Evolutionary conservation across 53 echinoderm and acorn worm species (phyloP).

Genomic region (Paracentrotus lividus): DNA sequence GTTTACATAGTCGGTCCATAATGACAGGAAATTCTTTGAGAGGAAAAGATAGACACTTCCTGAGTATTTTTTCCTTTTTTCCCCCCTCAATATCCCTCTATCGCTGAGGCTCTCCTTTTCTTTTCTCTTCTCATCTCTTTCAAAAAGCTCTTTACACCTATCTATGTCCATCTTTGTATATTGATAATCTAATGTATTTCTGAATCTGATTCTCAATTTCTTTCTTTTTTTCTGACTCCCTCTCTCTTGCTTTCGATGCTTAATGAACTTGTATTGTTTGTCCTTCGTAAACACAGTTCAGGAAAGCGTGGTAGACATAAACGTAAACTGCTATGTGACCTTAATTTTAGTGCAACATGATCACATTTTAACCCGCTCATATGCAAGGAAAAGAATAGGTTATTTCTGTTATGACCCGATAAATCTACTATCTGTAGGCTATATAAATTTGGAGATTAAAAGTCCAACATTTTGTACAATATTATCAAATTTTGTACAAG

Average conservation of each 20-base stretch:
- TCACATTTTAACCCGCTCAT: background rate
- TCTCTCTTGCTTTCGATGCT: background rate
- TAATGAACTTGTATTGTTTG: conserved; percentile 1
- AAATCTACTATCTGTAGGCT: background rate
- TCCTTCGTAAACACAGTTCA: background rate
- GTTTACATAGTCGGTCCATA: conserved; percentile 32
- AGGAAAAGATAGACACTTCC: conserved; percentile 54
- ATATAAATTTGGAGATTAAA: background rate
- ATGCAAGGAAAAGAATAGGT: background rate
- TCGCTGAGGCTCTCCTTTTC: background rate
- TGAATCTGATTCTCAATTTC: background rate
- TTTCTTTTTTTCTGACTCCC: background rate
- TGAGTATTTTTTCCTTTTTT: conserved; percentile 3
- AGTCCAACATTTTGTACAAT: background rate
- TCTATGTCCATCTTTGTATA: background rate
- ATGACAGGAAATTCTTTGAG: conserved; percentile 55
- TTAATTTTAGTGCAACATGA: background rate
- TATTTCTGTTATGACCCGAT: background rate
- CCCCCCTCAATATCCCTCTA: background rate
- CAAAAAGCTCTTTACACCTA: background rate
- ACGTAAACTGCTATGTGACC: conserved; percentile 3
- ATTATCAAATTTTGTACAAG: no score
- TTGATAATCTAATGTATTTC: background rate
- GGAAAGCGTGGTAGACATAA: conserved; percentile 27
- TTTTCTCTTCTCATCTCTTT: background rate